A percentile compares a stretch with the other conserved stretches of the same genome.
phyloP scores from a whole-genome alignment of 2,797 vertebrate species.

The Atherinosoma microstoma region DNA sequence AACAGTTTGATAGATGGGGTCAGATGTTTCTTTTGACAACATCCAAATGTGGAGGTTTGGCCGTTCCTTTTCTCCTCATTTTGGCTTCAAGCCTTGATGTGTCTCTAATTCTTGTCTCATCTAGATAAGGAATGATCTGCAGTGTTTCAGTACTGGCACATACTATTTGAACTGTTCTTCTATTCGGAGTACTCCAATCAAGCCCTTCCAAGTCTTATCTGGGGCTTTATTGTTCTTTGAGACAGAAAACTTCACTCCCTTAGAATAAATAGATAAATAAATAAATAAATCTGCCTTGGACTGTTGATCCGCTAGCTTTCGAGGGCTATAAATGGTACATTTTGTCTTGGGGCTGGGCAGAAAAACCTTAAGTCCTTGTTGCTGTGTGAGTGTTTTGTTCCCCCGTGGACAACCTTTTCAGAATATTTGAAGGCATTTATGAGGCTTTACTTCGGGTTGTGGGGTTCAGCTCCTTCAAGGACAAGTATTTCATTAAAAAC shows the following conservation, averaged over 20 bases:
- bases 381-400: neutral
- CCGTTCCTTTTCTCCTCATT: neutral
- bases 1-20: conserved; percentile 17
- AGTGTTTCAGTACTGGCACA: conserved; percentile 16
- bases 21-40: conserved; percentile 8
- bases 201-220: conserved; percentile 55
- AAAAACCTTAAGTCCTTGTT: conserved; percentile 17
- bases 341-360: conserved; percentile 45
- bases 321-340: conserved; percentile 58
- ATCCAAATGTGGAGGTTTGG: conserved; percentile 4
- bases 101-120: conserved; percentile 4
- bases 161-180: conserved; percentile 48
- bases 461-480: conserved; percentile 18
- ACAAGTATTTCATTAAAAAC: conserved; percentile 15
- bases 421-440: conserved; percentile 23
- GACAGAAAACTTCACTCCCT: conserved; percentile 36
- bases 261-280: neutral
- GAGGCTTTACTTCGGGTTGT: conserved; percentile 8
- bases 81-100: neutral
- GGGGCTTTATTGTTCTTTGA: conserved; percentile 50
- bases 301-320: conserved; percentile 32
- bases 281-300: conserved; percentile 26
- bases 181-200: conserved; percentile 25
- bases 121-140: conserved; percentile 16
- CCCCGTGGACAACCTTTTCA: conserved; percentile 5